Base-by-base conservation (phyloP, 2,888 invertebrate genomes). In the Odontocolon sp. region DNA sequence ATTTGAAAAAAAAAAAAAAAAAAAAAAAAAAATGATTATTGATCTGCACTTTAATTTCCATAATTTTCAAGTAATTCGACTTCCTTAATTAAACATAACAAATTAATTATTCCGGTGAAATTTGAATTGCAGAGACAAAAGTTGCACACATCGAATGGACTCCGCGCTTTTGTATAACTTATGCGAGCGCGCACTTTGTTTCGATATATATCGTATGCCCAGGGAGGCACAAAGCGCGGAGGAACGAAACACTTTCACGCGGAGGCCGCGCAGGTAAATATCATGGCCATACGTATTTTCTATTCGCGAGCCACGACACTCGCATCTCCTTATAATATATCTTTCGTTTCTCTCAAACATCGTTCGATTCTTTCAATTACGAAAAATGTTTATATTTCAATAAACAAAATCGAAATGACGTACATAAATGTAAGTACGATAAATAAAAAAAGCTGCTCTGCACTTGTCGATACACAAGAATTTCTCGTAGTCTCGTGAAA, bases 241-340 rank as follows among this genome's bases (percentile, higher is more conserved):
- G 54, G 61, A 76, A 54, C 54, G 83, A 85, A 50, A 84, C 85
- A 88, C 88, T 88, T 88, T 88, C 88, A 88, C 88, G 85, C 81
- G 80, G 86, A 87, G 84, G 83, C 86, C 86, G 84, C 81, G 81
- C 85, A 86, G 80, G 85, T 87, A 88, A 88, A 88, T 88, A 88
- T 88, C 88, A 88, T 88, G 88, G 87, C 87, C 88, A 88, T 85
- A 87, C 50, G 31, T 68, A 63, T 87, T 86, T 87, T 76, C 79
- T 78, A 77, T 76, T 75, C 77, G 66, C 66, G 63, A 64, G 70
- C 64, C 59, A 64, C 54, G 38, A 14, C 57, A 11, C 21, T 59
- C 47, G 70, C 9, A 59, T 63, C 54, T 54, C 68, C 33, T 61
- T 69, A 14, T 42, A 23, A n/a, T n/a, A n/a, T n/a, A n/a, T n/a